Percentiles rank a stretch among this genome's conserved stretches.
These are phyloP conservation scores for Paramormyrops hopkinsi DNA, from an alignment of 2,797 vertebrate genomes.

Conservation along the genomic window DNA sequence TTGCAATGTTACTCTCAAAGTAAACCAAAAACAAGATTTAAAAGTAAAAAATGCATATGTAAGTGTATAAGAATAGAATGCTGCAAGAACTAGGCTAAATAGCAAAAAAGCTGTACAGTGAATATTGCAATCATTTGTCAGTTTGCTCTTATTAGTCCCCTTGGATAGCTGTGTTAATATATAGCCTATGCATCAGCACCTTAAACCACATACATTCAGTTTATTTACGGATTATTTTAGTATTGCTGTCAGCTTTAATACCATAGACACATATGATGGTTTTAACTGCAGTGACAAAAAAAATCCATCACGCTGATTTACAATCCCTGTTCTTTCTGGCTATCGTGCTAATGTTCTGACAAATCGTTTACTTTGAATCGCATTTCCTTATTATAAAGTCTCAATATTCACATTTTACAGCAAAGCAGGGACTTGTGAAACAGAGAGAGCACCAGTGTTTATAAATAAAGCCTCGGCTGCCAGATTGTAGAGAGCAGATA, in stretches of 20 bases:
- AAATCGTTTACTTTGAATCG: background rate
- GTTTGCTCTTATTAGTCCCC: background rate
- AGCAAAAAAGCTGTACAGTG: background rate
- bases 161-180: background rate
- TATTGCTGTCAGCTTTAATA: background rate
- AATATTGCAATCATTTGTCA: background rate
- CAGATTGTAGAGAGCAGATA: background rate
- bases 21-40: background rate
- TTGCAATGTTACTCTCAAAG: background rate
- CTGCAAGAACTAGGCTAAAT: background rate
- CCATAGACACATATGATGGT: background rate
- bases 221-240: background rate
- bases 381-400: background rate
- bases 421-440: background rate
- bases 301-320: background rate
- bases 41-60: background rate
- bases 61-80: background rate
- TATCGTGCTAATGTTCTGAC: background rate
- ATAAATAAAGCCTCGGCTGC: background rate
- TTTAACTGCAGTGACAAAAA: conserved; percentile 5
- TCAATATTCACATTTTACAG: background rate
- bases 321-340: background rate
- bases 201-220: background rate
- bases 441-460: background rate
- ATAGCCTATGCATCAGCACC: background rate